Conservation (phyloP, 2,113 vertebrate genomes). For the Oophaga pumilio region DNA sequence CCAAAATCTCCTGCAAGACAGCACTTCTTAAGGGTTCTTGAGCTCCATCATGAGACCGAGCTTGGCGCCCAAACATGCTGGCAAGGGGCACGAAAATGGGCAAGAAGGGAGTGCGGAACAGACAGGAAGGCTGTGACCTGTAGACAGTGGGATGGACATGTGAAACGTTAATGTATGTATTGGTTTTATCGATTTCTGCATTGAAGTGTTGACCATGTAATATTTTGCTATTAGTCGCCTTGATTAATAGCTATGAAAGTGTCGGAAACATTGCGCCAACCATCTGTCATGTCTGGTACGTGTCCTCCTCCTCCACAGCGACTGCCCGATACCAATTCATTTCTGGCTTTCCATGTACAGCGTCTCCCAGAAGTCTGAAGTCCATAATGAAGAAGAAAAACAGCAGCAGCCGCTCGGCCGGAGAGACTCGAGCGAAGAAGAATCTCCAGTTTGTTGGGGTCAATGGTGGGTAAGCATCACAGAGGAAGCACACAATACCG, state of each 20-base stretch:
- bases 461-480: slow-evolving; percentile 96
- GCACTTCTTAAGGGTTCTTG: no score
- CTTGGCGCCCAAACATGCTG: no score
- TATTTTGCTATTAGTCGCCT: not conserved
- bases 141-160: no score
- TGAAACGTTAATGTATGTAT: no score
- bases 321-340: slow-evolving; percentile 61
- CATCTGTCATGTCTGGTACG: not conserved
- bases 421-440: slow-evolving; percentile 93
- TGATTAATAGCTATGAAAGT: not conserved
- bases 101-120: no score
- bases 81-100: no score
- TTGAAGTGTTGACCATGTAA: no score
- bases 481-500: slow-evolving; percentile 52
- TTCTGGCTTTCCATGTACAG: slow-evolving; percentile 72
- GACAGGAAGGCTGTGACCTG: no score
- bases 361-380: slow-evolving; percentile 84
- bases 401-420: slow-evolving; percentile 80
- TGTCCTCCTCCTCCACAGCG: not conserved
- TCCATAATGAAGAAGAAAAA: slow-evolving; percentile 99
- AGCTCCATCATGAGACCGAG: no score
- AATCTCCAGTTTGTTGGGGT: slow-evolving; percentile 99
- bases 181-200: no score
- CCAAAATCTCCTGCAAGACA: no score
- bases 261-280: not conserved